Percentiles rank a stretch among this genome's conserved stretches.
Conservation (phyloP, 2,888 invertebrate species). For the Dinocampus coccinellae region DNA sequence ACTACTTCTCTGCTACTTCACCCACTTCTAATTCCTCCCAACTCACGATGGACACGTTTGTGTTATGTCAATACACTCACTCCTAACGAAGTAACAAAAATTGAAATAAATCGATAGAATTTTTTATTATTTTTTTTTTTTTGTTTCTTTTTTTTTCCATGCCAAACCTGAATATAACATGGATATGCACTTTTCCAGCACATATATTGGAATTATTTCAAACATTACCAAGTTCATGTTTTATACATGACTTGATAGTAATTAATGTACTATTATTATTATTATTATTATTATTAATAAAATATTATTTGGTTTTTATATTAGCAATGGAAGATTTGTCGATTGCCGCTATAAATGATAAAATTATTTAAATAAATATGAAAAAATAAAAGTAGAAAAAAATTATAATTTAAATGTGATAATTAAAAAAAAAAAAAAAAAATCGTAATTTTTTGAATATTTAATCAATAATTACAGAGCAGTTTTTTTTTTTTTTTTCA, state of each 20-base stretch:
- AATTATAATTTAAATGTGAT: too few relatives aligned
- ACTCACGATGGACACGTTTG: too few relatives aligned
- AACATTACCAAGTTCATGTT: not conserved
- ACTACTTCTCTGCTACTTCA: too few relatives aligned
- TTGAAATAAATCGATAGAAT: not conserved
- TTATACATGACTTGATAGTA: not conserved
- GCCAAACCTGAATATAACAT: conserved; percentile 13
- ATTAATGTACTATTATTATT: not conserved
- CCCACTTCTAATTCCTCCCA: too few relatives aligned
- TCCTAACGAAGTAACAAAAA: not conserved
- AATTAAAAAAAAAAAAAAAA: not conserved
- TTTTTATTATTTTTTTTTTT: not conserved
- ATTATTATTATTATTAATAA: not conserved
- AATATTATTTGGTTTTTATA: not conserved
- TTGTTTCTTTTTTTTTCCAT: not conserved
- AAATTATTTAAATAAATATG: not conserved
- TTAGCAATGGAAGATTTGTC: not conserved
- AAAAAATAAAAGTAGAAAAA: too few relatives aligned
- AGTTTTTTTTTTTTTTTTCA: too few relatives aligned
- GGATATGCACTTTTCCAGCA: conserved; percentile 28
- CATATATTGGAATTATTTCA: not conserved
- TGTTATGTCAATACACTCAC: too few relatives aligned
- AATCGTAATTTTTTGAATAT: not conserved
- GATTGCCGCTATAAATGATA: not conserved
- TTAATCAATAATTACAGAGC: not conserved